phyloP scores from a whole-genome alignment of 2,797 vertebrate genomes.

The Alca torda region DNA sequence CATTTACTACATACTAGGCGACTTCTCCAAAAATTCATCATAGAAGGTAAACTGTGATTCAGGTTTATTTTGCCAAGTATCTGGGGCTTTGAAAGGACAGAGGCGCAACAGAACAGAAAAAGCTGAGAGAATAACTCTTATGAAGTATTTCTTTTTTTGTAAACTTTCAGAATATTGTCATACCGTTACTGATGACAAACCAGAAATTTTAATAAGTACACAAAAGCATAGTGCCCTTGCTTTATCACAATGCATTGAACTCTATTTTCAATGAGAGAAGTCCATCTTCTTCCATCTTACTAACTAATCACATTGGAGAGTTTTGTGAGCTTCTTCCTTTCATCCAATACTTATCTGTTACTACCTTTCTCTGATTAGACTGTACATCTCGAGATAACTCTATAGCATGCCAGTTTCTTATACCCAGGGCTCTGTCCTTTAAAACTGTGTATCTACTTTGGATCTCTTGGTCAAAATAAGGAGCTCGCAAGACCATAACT shows the following conservation, averaged over 20 bases:
- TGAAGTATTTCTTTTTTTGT: not conserved
- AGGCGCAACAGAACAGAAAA: not conserved
- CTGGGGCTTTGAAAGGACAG: not conserved
- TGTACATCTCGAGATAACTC: not conserved
- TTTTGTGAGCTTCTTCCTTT: not conserved
- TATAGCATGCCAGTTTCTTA: not conserved
- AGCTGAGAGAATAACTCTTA: not conserved
- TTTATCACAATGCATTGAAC: not conserved
- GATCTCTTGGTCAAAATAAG: not conserved
- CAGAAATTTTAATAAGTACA: not conserved
- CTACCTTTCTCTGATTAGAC: not conserved
- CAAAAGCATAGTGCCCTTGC: not conserved
- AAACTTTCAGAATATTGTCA: not conserved
- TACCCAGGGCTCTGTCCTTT: not conserved
- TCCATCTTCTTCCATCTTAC: not conserved
- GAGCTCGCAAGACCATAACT: not conserved
- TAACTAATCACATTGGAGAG: not conserved
- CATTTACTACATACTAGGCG: not conserved
- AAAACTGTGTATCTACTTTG: not conserved
- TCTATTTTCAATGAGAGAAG: not conserved
- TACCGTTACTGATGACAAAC: not conserved
- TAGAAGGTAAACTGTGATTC: not conserved
- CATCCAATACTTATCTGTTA: not conserved
- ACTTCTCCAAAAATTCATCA: constrained; percentile 1
- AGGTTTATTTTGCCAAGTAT: not conserved